Evolutionary conservation across 2,797 vertebrate genomes (phyloP).

Genomic region (Lindbergichthys nudifrons): DNA sequence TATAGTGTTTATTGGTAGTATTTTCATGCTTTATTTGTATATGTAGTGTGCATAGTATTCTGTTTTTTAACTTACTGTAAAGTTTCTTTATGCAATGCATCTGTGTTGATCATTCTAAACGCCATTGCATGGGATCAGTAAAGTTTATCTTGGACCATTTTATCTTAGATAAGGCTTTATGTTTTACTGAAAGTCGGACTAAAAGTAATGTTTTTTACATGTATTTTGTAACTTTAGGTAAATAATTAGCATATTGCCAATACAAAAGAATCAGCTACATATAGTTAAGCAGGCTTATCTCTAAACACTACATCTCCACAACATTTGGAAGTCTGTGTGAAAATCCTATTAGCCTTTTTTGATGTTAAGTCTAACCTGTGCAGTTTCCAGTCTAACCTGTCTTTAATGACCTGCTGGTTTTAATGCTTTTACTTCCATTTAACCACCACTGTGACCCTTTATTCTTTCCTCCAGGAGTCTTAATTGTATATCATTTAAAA

Average conservation of each 20-base stretch:
- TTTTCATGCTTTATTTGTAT: neutral
- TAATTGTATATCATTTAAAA: slow-evolving; percentile 75
- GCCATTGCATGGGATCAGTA: neutral
- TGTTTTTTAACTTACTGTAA: neutral
- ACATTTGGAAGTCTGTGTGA: slow-evolving; percentile 28
- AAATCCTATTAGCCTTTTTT: slow-evolving; percentile 29
- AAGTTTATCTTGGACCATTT: neutral
- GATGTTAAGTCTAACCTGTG: slow-evolving; percentile 21
- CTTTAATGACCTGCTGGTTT: slow-evolving; percentile 68
- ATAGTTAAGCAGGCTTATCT: neutral
- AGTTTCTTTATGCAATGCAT: neutral
- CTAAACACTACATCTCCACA: slow-evolving; percentile 22
- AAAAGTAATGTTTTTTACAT: neutral
- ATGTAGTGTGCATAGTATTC: neutral
- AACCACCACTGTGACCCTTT: slow-evolving; percentile 62
- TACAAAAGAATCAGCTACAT: neutral
- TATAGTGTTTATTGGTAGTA: neutral
- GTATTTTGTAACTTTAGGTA: neutral
- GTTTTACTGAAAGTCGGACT: neutral
- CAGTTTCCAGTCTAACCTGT: slow-evolving; percentile 60
- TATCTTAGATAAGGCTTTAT: neutral
- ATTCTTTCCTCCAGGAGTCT: slow-evolving; percentile 42
- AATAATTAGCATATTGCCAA: neutral
- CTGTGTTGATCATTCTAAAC: neutral
- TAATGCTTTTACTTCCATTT: slow-evolving; percentile 52